These are phyloP conservation scores for Manis pentadactyla DNA, from an alignment of 2,797 vertebrate genomes.

Conservation along the genomic window DNA sequence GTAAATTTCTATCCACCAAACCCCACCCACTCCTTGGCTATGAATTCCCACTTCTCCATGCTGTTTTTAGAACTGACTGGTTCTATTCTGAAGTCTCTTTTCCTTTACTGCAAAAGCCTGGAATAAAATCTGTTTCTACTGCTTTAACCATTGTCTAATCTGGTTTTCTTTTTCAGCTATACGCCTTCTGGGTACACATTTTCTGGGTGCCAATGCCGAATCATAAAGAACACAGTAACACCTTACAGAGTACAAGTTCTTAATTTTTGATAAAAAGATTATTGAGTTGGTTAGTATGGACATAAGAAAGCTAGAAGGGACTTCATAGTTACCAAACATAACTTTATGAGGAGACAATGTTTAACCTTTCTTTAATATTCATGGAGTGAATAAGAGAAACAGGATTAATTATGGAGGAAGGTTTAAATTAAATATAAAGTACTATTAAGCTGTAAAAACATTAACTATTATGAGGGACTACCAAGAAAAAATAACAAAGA, in stretches of 20 bases:
- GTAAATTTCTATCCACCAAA: not conserved
- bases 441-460: not conserved
- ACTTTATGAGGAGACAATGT: slow-evolving; percentile 5
- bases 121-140: not conserved
- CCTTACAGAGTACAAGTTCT: not conserved
- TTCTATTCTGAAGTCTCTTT: not conserved
- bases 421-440: not conserved
- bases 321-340: not conserved
- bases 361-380: not conserved
- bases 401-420: not conserved
- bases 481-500: slow-evolving; percentile 4
- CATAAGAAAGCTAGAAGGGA: not conserved
- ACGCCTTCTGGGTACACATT: not conserved
- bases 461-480: not conserved
- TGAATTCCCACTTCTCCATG: not conserved
- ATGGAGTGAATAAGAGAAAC: not conserved
- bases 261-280: slow-evolving; percentile 24
- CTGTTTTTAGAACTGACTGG: not conserved
- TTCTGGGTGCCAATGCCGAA: not conserved
- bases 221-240: not conserved
- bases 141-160: not conserved
- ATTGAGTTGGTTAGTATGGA: not conserved
- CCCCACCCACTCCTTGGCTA: not conserved
- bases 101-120: not conserved
- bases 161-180: not conserved